Base-by-base conservation (phyloP, 2,797 vertebrate genomes). In the Semotilus atromaculatus region DNA sequence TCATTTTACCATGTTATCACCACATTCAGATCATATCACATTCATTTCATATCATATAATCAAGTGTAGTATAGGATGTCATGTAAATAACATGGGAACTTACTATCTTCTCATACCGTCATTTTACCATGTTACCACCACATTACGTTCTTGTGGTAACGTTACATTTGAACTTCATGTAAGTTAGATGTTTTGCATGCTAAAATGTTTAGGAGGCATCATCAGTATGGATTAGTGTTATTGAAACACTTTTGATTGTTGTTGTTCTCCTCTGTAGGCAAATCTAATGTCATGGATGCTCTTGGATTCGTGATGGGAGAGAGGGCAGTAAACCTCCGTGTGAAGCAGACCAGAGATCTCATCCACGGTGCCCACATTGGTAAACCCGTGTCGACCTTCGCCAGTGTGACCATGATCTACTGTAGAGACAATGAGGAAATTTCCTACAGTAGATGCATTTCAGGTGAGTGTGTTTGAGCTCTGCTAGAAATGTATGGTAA, bases 261-360 rank as follows among this genome's bases (percentile, higher is more conserved):
- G 34, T 16, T 36, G 45, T 23, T 11, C 43, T 23, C 48, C 13
- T 43, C 26, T 36, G 3, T 11, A 97, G 97, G 97, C 0, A 99
- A 99, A 88, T 99, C 98, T 7, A 99, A 99, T 62, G 91, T 99
- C 80, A 99, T 99, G 97, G 98, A 99, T 87, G 98, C 98, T 11
- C 87, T 99, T 89, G 97, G 98, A 90, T 99, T 99, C 87, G 97
- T 95, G 64, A 90, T 97, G 89, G 98, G 97, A 81, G 98, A 99
- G 89, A 95, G 95, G 85, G 91, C 81, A 1, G 21, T 94, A 48
- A 92, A 93, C 80, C 93, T 99, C 14, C 92, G 98, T 81, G 98
- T 99, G 62, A 97, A 95, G 87, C 96, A 92, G 60, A 76, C 96
- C 79, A 87, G 89, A 81, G 97, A 99, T 66, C 95, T 99, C 81